Evolutionary conservation across 2,797 vertebrate genomes (phyloP).

Genomic region (Oreochromis grahami): DNA sequence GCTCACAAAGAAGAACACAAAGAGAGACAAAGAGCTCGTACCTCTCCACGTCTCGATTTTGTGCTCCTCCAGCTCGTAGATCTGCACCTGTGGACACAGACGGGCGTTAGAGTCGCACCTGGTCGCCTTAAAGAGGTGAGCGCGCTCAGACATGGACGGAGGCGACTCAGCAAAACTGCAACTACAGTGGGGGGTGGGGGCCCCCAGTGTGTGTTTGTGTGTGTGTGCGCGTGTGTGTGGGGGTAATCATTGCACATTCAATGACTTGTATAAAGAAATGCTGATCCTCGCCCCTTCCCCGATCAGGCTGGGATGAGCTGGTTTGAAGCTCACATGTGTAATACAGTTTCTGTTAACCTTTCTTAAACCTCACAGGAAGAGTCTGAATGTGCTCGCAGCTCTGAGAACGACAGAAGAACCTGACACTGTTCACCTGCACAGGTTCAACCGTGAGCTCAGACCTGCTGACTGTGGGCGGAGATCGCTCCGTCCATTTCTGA

Average conservation of each 20-base stretch:
- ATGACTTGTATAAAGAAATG: neutral
- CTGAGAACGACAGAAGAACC: neutral
- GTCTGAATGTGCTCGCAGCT: neutral
- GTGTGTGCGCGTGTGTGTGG: too few species aligned
- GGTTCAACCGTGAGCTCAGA: neutral
- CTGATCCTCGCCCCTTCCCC: neutral
- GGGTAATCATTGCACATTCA: neutral
- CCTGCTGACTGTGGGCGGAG: neutral
- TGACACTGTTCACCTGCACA: neutral
- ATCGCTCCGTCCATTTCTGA: neutral
- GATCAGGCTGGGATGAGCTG: neutral
- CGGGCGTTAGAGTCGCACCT: neutral
- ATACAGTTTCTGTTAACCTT: neutral
- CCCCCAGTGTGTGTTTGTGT: too few species aligned
- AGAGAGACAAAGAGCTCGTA: conserved; percentile 39
- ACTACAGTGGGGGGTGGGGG: too few species aligned
- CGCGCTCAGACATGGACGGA: neutral
- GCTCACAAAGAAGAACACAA: neutral
- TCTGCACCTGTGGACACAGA: conserved; percentile 85
- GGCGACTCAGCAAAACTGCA: neutral
- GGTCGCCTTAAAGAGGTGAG: neutral
- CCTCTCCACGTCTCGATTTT: conserved; percentile 97
- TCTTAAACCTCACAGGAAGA: neutral
- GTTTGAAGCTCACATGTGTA: neutral
- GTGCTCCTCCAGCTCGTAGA: conserved; percentile 96